phyloP scores from a whole-genome alignment of 2,797 vertebrate genomes.

The Sebastiscus albofasciatus region DNA sequence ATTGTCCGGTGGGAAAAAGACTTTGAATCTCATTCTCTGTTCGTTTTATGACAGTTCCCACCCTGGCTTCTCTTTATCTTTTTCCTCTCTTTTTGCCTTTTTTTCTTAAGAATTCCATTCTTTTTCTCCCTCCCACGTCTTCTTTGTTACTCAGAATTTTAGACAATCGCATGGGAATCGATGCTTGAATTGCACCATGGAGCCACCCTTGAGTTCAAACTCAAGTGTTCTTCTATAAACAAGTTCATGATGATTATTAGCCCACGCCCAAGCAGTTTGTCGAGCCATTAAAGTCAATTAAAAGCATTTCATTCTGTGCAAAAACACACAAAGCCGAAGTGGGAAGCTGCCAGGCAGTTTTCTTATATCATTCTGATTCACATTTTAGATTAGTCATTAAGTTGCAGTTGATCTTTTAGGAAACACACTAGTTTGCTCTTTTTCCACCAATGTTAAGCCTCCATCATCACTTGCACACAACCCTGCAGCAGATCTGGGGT shows the following conservation, averaged over 20 bases:
- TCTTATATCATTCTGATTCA: background rate
- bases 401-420: background rate
- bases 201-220: background rate
- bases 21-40: constrained; percentile 62
- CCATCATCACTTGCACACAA: constrained; percentile 7
- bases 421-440: background rate
- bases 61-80: constrained; percentile 49
- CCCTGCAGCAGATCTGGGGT: background rate
- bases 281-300: background rate
- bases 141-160: constrained; percentile 12
- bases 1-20: constrained; percentile 66
- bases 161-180: constrained; percentile 12
- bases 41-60: constrained; percentile 63
- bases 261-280: background rate
- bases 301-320: background rate
- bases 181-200: constrained; percentile 9
- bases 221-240: constrained; percentile 10
- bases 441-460: constrained; percentile 13
- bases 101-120: constrained; percentile 24
- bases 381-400: background rate
- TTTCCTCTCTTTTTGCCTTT: constrained; percentile 16
- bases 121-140: background rate
- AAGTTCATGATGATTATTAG: constrained; percentile 3
- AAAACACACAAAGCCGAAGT: background rate
- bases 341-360: background rate